Percentiles rank a stretch among this genome's conserved stretches.
Conservation (phyloP, 2,113 vertebrate genomes). For the Xiphophorus couchianus region DNA sequence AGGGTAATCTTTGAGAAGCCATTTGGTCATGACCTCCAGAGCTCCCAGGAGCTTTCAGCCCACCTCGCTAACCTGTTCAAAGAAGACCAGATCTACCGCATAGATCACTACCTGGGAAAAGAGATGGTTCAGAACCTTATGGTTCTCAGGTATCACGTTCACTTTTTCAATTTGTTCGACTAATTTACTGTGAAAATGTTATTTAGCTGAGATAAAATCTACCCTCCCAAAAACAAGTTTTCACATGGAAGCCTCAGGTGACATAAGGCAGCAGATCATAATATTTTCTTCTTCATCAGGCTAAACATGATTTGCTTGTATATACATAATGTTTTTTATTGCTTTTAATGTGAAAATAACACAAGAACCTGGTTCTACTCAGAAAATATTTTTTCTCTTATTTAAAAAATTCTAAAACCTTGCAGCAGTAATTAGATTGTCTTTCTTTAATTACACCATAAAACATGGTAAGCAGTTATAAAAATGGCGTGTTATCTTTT, state of each 20-base stretch:
- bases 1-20: constrained; percentile 92
- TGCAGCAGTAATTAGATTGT: neutral
- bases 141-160: constrained; percentile 85
- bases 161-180: neutral
- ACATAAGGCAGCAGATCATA: neutral
- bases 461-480: neutral
- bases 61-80: constrained; percentile 85
- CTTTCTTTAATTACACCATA: neutral
- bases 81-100: constrained; percentile 91
- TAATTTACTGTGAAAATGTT: neutral
- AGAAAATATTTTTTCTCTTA: too few species aligned
- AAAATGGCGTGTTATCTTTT: neutral
- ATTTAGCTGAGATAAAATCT: neutral
- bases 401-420: neutral
- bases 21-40: constrained; percentile 89
- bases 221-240: neutral
- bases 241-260: neutral
- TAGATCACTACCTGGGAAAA: constrained; percentile 92
- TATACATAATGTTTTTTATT: neutral
- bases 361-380: too few species aligned
- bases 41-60: constrained; percentile 85
- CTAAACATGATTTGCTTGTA: neutral
- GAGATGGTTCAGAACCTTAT: constrained; percentile 97
- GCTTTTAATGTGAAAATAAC: neutral
- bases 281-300: neutral